These are phyloP conservation scores for Staurois parvus DNA, from an alignment of 2,797 vertebrate species.

Conservation along the genomic window DNA sequence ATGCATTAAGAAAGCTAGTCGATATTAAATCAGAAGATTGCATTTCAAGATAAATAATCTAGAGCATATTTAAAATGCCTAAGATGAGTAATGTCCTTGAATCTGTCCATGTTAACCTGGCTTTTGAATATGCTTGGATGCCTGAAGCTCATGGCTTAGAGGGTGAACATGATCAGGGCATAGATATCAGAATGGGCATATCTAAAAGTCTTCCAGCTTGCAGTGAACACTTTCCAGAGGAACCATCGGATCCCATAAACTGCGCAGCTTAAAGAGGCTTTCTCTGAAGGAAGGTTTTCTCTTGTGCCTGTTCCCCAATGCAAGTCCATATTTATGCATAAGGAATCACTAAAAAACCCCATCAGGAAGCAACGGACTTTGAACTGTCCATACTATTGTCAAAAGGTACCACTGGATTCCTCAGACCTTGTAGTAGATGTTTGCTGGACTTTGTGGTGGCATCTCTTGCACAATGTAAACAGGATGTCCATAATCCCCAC, in stretches of 20 bases:
- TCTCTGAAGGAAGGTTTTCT: conserved; percentile 68
- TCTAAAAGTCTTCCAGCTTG: conserved; percentile 76
- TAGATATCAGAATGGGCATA: conserved; percentile 73
- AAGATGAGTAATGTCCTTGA: conserved; percentile 72
- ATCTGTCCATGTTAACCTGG: conserved; percentile 74
- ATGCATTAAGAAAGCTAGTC: conserved; percentile 64
- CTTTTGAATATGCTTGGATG: conserved; percentile 71
- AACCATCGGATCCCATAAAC: conserved; percentile 78
- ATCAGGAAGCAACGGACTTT: conserved; percentile 78
- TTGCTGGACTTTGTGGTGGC: conserved; percentile 97
- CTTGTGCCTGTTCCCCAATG: conserved; percentile 66
- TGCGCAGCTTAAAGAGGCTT: conserved; percentile 74
- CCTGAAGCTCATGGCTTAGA: conserved; percentile 74
- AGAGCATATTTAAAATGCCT: conserved; percentile 71
- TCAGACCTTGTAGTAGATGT: conserved; percentile 99
- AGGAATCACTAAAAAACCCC: conserved; percentile 73
- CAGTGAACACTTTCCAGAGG: conserved; percentile 71
- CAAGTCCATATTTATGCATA: conserved; percentile 74
- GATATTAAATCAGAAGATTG: conserved; percentile 70
- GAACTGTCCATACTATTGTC: conserved; percentile 73
- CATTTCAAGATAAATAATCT: conserved; percentile 70
- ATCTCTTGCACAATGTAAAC: conserved; percentile 99
- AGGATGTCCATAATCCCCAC: conserved; percentile 97
- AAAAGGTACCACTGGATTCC: conserved; percentile 70
- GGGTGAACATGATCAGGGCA: conserved; percentile 71